A percentile compares a stretch with the other conserved stretches of the same genome.
phyloP scores from a whole-genome alignment of 2,888 invertebrate genomes.

The Ochropleura plecta region DNA sequence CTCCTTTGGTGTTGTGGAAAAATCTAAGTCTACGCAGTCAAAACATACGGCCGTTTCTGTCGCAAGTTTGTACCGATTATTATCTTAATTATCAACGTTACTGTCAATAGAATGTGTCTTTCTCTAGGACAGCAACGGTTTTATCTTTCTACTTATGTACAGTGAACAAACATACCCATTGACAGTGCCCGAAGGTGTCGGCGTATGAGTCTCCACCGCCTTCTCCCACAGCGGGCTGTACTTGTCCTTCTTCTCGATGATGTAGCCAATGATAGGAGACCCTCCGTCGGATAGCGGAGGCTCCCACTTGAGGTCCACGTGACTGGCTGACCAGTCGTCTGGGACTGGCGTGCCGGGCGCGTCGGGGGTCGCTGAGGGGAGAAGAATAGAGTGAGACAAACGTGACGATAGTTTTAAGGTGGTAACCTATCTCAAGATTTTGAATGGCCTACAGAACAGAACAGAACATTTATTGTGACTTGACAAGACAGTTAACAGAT shows the following conservation, averaged over 20 bases:
- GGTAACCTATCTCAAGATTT: neutral
- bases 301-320: slow-evolving; percentile 97
- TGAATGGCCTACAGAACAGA: neutral
- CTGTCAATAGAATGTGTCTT: too few species aligned
- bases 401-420: neutral
- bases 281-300: slow-evolving; percentile 98
- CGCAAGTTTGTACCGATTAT: too few species aligned
- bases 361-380: slow-evolving; percentile 93
- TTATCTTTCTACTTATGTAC: too few species aligned
- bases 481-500: neutral
- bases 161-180: slow-evolving; percentile 91
- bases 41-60: too few species aligned
- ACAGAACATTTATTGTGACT: neutral
- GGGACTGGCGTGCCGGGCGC: slow-evolving; percentile 97
- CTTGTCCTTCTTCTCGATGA: slow-evolving; percentile 97
- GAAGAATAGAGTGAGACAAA: neutral
- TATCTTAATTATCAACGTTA: too few species aligned
- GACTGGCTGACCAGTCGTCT: slow-evolving; percentile 97
- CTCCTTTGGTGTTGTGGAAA: too few species aligned
- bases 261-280: slow-evolving; percentile 97
- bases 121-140: too few species aligned
- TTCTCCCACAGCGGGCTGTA: slow-evolving; percentile 98
- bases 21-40: too few species aligned
- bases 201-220: slow-evolving; percentile 95
- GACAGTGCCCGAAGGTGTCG: slow-evolving; percentile 94